Evolutionary conservation across 2,113 vertebrate species (phyloP).

Genomic region (human): DNA sequence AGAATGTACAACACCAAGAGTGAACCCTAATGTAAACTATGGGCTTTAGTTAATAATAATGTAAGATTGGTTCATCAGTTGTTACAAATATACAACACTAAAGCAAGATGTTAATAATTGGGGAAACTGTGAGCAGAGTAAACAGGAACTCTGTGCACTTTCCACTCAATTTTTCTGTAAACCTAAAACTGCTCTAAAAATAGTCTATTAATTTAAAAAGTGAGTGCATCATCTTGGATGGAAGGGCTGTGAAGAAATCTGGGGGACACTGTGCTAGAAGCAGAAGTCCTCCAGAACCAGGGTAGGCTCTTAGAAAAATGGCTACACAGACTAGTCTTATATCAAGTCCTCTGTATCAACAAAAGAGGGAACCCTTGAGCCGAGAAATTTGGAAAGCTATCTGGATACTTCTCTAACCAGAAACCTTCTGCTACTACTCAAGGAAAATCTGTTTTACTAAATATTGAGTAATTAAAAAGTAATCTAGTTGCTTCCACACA

Average conservation of each 20-base stretch:
- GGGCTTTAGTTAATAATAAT: neutral
- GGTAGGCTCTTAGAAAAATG: neutral
- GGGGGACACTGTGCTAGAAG: neutral
- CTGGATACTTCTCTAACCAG: neutral
- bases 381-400: neutral
- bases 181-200: neutral
- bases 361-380: neutral
- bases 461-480: neutral
- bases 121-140: neutral
- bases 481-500: neutral
- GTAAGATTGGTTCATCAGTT: neutral
- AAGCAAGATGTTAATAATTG: neutral
- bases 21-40: neutral
- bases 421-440: neutral
- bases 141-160: neutral
- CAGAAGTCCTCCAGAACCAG: neutral
- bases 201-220: neutral
- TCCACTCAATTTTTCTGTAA: neutral
- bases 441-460: neutral
- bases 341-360: neutral
- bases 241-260: neutral
- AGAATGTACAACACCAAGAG: neutral
- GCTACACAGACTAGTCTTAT: neutral
- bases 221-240: neutral
- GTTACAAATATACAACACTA: neutral